Evolutionary conservation across 2,113 vertebrate genomes (phyloP).

Genomic region (Catharus fuscescens): DNA sequence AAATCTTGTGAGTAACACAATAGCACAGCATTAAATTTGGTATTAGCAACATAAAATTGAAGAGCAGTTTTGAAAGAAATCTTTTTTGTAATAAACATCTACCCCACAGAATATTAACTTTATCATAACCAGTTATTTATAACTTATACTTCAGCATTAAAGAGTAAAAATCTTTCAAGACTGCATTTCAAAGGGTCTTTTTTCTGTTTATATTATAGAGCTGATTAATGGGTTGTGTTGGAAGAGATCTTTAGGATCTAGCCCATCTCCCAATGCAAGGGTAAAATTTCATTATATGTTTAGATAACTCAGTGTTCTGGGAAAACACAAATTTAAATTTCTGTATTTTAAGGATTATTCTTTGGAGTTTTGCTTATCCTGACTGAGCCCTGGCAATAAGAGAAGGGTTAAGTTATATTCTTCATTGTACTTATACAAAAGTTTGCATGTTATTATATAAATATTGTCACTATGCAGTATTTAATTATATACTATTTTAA

Average conservation of each 20-base stretch:
- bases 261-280: not conserved
- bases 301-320: not conserved
- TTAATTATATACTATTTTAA: not conserved
- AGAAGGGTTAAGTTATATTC: not conserved
- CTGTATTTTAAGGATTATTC: not conserved
- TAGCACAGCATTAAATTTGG: not conserved
- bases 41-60: not conserved
- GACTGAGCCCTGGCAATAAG: not conserved
- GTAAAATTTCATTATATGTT: not conserved
- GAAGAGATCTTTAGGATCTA: not conserved
- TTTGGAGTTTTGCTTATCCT: not conserved
- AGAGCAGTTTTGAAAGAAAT: not conserved
- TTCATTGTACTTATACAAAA: fast-evolving
- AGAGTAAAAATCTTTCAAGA: not conserved
- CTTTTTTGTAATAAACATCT: not conserved
- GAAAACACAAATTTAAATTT: not conserved
- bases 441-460: not conserved
- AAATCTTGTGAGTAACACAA: not conserved
- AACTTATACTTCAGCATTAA: not conserved
- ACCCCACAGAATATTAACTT: not conserved
- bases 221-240: not conserved
- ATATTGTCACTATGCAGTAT: not conserved
- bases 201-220: not conserved
- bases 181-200: not conserved
- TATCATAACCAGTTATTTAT: not conserved